Base-by-base conservation (phyloP, 2,797 vertebrate species). In the Gymnothorax reevesii region DNA sequence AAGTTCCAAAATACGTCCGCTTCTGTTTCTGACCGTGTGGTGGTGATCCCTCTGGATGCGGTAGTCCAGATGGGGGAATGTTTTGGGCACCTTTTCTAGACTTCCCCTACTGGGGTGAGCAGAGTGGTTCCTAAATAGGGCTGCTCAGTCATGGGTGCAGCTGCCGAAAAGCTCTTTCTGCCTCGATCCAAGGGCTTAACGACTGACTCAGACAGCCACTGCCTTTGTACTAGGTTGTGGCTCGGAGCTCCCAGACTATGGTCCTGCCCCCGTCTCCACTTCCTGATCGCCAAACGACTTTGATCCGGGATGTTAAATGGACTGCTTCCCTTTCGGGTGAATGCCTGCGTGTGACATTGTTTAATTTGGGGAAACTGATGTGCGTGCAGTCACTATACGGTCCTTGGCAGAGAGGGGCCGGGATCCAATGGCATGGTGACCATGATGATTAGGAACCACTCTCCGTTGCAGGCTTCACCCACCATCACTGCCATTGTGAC, bases 381-480 rank as follows among this genome's bases (percentile, higher is more conserved):
- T n/a, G 57, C 27, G 2, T 10, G 57, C 73, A 80, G 73, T 27
- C 73, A 85, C 55, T n/a, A 85, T 55, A 79, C 73, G 20, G 57
- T 86, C 85, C 85, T 80, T 80, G 71, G 57, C 73, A 86, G 71
- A 86, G 55, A 42, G 17, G 17, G 22, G n/a, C 64, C 64, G 20
- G 17, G 17, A 20, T 17, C 64, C 64, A 66, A 66, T 17, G 64
- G 64, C 64, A 66, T 66, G 64, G 15, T 77, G 15, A 79, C 83
- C 62, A 84, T 27, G 83, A 84, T 22, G 27, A 12, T 71, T 57
- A 49, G 5, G 27, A 64, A 52, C 27, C 83, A 20, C 9, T 49
- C 49, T 55, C 83, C 57, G 83, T 22, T 84, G 66, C 83, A 84
- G 62, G 64, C 83, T 84, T 73, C 83, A 10, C 57, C 83, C n/a